Conservation (phyloP, 2,797 vertebrate genomes). For the Brachymystax lenok region DNA sequence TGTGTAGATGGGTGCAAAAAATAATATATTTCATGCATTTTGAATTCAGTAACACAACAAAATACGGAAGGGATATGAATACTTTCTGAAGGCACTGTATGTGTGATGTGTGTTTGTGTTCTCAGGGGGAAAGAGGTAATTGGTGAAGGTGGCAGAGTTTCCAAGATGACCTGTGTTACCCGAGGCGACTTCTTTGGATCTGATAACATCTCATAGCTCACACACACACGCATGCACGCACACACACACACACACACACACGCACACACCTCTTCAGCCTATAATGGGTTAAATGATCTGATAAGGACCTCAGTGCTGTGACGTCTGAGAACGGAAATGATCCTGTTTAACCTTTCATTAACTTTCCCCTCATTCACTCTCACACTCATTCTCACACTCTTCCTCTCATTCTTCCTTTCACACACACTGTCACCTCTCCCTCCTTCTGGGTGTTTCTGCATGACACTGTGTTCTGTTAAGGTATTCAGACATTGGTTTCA, state of each 20-base stretch:
- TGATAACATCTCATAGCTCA: slow-evolving; percentile 63
- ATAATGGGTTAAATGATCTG: slow-evolving; percentile 3
- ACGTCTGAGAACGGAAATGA: slow-evolving; percentile 19
- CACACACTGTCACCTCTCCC: not conserved
- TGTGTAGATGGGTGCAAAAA: too few species aligned
- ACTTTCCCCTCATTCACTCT: slow-evolving; percentile 21
- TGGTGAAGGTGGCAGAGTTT: slow-evolving; percentile 41
- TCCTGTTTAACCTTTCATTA: slow-evolving; percentile 42
- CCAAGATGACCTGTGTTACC: slow-evolving; percentile 42
- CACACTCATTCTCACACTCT: not conserved
- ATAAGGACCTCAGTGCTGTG: slow-evolving; percentile 59
- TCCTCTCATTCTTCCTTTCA: not conserved
- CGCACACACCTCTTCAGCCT: not conserved
- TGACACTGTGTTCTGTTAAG: not conserved
- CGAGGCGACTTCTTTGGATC: slow-evolving; percentile 15
- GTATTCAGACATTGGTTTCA: not conserved
- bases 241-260: slow-evolving; percentile 2
- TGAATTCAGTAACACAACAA: too few species aligned
- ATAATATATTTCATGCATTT: too few species aligned
- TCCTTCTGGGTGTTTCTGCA: not conserved
- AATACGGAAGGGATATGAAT: too few species aligned
- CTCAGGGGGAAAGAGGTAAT: slow-evolving; percentile 28
- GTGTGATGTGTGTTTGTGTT: slow-evolving; percentile 45
- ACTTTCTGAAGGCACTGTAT: too few species aligned
- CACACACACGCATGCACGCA: slow-evolving; percentile 14